Conservation (phyloP, 2,888 invertebrate species). For the Chloroclystis v-ata region DNA sequence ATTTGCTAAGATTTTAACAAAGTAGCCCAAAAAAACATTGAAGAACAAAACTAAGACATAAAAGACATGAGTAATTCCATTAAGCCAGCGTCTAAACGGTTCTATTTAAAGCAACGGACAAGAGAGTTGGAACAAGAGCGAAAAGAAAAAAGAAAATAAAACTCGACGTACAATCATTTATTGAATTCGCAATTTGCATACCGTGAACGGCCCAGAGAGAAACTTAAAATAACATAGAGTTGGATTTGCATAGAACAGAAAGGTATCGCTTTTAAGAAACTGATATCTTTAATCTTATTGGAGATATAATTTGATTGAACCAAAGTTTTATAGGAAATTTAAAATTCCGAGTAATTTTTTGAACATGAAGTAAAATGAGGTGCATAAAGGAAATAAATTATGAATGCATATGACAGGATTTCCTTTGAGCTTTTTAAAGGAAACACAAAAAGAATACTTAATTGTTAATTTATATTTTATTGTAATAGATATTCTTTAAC, state of each 20-base stretch:
- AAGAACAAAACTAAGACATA: slow-evolving; percentile 19
- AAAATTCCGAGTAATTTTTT: too few species aligned
- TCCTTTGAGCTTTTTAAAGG: too few species aligned
- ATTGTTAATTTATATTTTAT: too few species aligned
- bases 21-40: slow-evolving; percentile 15
- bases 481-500: too few species aligned
- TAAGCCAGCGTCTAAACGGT: slow-evolving; percentile 44
- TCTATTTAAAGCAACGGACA: slow-evolving; percentile 49
- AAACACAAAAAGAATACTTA: too few species aligned
- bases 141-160: slow-evolving; percentile 50
- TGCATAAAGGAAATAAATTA: too few species aligned
- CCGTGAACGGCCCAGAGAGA: slow-evolving; percentile 56
- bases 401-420: too few species aligned
- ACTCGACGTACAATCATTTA: slow-evolving; percentile 67
- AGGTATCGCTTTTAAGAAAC: slow-evolving; percentile 13
- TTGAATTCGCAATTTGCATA: slow-evolving; percentile 74
- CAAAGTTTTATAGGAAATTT: not conserved
- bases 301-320: not conserved
- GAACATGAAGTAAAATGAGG: too few species aligned
- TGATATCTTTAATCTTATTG: slow-evolving; percentile 11
- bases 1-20: too few species aligned
- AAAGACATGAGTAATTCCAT: slow-evolving; percentile 32
- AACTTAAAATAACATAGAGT: slow-evolving; percentile 44
- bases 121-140: slow-evolving; percentile 59
- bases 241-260: slow-evolving; percentile 27